A percentile compares a stretch with the other conserved stretches of the same genome.
Evolutionary conservation across 2,113 vertebrate genomes (phyloP).

Genomic region (Leucopsar rothschildi): DNA sequence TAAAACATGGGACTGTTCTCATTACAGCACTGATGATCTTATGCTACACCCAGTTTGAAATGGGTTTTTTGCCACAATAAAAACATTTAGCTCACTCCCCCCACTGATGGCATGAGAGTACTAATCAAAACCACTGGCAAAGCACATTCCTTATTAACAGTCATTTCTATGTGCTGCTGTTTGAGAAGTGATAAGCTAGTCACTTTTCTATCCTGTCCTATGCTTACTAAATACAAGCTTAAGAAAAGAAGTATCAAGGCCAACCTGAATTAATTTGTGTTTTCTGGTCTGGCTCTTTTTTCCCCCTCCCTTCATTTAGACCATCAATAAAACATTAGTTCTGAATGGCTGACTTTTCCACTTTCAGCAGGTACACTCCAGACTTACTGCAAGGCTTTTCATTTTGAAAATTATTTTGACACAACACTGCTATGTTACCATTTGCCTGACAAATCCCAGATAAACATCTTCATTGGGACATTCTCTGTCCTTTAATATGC

Average conservation of each 20-base stretch:
- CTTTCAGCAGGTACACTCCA: constrained; percentile 31
- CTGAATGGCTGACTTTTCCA: not conserved
- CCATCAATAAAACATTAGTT: constrained; percentile 8
- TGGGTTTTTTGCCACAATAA: not conserved
- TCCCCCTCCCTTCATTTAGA: not conserved
- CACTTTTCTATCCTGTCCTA: not conserved
- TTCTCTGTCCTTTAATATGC: not conserved
- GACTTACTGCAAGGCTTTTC: constrained; percentile 29
- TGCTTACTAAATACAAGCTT: not conserved
- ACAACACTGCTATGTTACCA: not conserved
- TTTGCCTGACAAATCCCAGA: constrained; percentile 47
- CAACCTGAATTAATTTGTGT: not conserved
- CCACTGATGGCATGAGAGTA: not conserved
- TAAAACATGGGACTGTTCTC: not conserved
- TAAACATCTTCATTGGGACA: constrained; percentile 18
- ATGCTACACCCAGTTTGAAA: not conserved
- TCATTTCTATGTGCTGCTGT: not conserved
- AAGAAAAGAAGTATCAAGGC: not conserved
- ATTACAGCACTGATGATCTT: not conserved
- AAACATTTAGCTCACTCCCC: not conserved
- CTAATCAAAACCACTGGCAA: not conserved
- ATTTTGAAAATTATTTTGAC: constrained; percentile 45
- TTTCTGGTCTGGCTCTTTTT: not conserved
- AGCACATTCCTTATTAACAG: not conserved
- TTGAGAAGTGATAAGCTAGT: not conserved